A percentile compares a stretch with the other conserved stretches of the same genome.
Conservation (phyloP, 2,113 vertebrate genomes). For the Podarcis muralis region DNA sequence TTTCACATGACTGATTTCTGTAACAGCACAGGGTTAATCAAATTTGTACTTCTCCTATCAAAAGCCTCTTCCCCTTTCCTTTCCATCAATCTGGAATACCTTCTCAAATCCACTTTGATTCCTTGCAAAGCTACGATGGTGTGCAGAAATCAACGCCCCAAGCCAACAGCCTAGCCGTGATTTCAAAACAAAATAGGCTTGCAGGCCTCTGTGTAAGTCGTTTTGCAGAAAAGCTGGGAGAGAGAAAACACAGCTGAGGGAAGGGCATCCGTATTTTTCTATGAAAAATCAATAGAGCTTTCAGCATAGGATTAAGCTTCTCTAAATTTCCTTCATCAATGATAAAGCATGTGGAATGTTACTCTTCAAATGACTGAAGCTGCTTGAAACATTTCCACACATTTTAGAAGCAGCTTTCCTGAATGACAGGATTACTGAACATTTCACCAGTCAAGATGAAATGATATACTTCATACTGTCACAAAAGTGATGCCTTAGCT, state of each 20-base stretch:
- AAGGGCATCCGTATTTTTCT: background rate
- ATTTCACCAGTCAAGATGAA: background rate
- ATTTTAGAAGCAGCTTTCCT: background rate
- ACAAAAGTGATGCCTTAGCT: constrained; percentile 34
- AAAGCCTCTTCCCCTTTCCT: constrained; percentile 19
- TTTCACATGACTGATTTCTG: constrained; percentile 4
- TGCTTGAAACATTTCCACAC: constrained; percentile 15
- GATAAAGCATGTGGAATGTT: background rate
- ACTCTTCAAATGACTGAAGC: accelerated
- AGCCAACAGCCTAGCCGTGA: background rate
- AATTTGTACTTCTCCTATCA: constrained; percentile 24
- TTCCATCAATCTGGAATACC: background rate
- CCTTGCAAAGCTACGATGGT: background rate
- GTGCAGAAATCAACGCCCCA: constrained; percentile 29
- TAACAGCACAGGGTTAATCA: background rate
- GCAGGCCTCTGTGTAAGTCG: background rate
- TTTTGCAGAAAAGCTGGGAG: constrained; percentile 2
- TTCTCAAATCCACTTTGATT: constrained; percentile 37
- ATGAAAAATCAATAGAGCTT: background rate
- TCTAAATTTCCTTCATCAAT: background rate
- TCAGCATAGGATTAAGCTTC: background rate
- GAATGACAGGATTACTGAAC: background rate
- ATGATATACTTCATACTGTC: background rate
- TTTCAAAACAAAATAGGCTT: background rate
- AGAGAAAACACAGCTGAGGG: background rate